A percentile compares a stretch with the other conserved stretches of the same genome.
These are phyloP conservation scores for Poecilia gillii DNA, from an alignment of 2,797 vertebrate genomes.

Conservation along the genomic window DNA sequence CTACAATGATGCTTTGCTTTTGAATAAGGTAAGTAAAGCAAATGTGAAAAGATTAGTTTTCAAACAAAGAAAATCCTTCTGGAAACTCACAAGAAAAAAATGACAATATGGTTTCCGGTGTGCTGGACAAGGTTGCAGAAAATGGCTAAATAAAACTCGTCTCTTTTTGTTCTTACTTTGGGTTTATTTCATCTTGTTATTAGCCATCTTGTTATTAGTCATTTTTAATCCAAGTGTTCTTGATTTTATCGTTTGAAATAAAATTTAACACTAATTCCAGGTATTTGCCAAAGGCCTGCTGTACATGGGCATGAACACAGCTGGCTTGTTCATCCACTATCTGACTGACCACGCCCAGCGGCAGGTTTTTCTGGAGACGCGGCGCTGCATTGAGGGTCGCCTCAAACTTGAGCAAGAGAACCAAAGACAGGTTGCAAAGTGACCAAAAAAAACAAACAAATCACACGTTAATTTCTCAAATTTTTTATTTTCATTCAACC, in stretches of 20 bases:
- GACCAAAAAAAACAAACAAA: not conserved
- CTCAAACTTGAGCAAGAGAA: slow-evolving; percentile 83
- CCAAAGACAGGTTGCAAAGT: slow-evolving; percentile 80
- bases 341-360: slow-evolving; percentile 83
- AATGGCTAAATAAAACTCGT: no score
- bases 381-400: slow-evolving; percentile 81
- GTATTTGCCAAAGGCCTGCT: slow-evolving; percentile 79
- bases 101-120: not conserved
- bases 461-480: not conserved
- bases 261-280: slow-evolving; percentile 42
- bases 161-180: not conserved
- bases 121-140: no score
- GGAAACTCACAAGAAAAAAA: not conserved
- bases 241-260: not conserved
- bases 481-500: not conserved
- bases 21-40: slow-evolving; percentile 74
- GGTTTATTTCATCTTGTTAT: not conserved
- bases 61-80: not conserved
- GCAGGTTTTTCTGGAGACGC: slow-evolving; percentile 83
- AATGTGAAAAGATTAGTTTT: not conserved
- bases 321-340: slow-evolving; percentile 83
- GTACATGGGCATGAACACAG: slow-evolving; percentile 82
- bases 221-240: not conserved
- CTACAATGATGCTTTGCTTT: slow-evolving; percentile 66
- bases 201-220: not conserved